Percentiles rank a stretch among this genome's conserved stretches.
Conservation (phyloP, 1,140 invertebrate species). For the Cherax quadricarinatus region DNA sequence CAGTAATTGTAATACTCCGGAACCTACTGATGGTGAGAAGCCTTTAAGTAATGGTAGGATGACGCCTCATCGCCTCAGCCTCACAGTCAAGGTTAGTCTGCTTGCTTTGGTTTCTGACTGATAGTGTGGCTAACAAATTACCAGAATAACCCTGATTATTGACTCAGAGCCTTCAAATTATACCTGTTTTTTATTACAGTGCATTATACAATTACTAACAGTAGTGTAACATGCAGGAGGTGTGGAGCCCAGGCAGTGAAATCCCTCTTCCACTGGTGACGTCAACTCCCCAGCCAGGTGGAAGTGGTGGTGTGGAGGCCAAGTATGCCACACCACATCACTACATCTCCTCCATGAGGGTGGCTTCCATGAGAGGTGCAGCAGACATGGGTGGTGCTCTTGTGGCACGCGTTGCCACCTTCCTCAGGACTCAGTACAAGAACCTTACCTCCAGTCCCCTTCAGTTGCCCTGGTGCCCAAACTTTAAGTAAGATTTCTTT, state of each 20-base stretch:
- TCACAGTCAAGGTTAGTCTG: slow-evolving; percentile 40
- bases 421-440: slow-evolving; percentile 73
- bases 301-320: slow-evolving; percentile 4
- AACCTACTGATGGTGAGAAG: not conserved
- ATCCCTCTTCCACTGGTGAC: slow-evolving; percentile 37
- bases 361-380: slow-evolving; percentile 72
- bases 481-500: slow-evolving; percentile 59
- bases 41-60: slow-evolving; percentile 50
- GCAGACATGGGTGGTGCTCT: slow-evolving; percentile 73
- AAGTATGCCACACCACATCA: slow-evolving; percentile 69
- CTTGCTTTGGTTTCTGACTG: not conserved
- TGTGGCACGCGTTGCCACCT: slow-evolving; percentile 71
- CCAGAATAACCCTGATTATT: not conserved
- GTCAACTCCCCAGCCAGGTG: slow-evolving; percentile 40
- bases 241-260: slow-evolving; percentile 52
- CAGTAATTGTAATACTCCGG: not conserved
- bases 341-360: slow-evolving; percentile 72
- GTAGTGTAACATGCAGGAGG: slow-evolving; percentile 26
- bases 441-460: slow-evolving; percentile 53
- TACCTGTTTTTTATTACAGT: not conserved
- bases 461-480: slow-evolving; percentile 69
- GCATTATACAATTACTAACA: not conserved
- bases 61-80: slow-evolving; percentile 52
- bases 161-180: not conserved
- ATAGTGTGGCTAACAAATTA: not conserved